Evolutionary conservation across 2,113 vertebrate species (phyloP).

Genomic region (Sitta europaea): DNA sequence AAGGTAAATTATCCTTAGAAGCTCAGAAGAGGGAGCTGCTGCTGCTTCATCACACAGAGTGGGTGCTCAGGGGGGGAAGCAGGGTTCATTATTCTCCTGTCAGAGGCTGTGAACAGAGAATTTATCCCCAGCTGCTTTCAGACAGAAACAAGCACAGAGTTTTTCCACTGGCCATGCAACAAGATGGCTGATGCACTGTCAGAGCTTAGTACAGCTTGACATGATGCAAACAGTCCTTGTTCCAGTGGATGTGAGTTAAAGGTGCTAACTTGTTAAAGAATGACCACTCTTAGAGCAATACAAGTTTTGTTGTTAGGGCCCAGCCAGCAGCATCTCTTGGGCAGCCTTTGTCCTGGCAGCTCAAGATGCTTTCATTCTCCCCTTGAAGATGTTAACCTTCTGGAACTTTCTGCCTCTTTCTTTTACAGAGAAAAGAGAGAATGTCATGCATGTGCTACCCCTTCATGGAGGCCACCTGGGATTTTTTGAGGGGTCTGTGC

Average conservation of each 20-base stretch:
- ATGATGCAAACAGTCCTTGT: background rate
- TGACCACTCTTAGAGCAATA: background rate
- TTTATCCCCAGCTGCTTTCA: background rate
- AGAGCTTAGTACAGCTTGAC: background rate
- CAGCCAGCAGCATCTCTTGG: background rate
- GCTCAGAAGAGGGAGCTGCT: background rate
- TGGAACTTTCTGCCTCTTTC: background rate
- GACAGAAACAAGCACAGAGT: background rate
- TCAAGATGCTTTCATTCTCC: background rate
- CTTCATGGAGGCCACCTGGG: conserved; percentile 96
- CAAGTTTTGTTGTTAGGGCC: background rate
- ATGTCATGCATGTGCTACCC: conserved; percentile 91
- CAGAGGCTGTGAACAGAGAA: background rate
- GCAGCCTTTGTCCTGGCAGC: background rate
- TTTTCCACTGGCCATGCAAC: background rate
- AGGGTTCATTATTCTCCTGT: background rate
- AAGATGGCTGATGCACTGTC: background rate
- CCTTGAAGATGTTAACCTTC: background rate
- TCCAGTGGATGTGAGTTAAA: background rate
- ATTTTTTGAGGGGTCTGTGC: conserved; percentile 97
- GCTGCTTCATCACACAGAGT: background rate
- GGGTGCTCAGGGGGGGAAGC: background rate
- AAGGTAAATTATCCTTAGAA: background rate
- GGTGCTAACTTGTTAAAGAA: background rate
- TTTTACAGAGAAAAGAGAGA: conserved; percentile 87